Base-by-base conservation (phyloP, 2,888 invertebrate species). In the Sphecodes monilicornis region DNA sequence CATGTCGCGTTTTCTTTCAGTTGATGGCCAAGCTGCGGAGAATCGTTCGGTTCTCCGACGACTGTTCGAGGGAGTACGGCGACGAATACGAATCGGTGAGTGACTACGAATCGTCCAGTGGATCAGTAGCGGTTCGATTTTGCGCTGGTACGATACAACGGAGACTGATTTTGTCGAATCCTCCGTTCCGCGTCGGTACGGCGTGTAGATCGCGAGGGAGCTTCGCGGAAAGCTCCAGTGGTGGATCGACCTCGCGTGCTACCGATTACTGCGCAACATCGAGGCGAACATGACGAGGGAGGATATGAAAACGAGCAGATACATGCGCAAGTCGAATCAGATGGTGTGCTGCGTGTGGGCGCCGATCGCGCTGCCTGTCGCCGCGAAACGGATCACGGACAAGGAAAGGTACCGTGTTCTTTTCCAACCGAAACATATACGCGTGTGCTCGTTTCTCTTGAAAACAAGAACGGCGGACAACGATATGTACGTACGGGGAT, bases 21-120 rank as follows among this genome's bases (percentile, higher is more conserved):
- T 94, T 96, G 91, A 87, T 96, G 69, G 94, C 94, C 68, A 95
- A 96, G 93, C 89, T 96, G 6, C 96, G 96, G 80, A 95, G 95
- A 6, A 94, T 96, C 4, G 95, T 96, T 1, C 94, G 95, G 0
- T 95, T 95, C 66, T 94, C 95, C 0, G 68, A 92, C 95, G 36
- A 93, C 11, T 95, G 93, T 32, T 94, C 95, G 0, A 85, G 93
- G 0, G 84, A 91, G 5, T 95, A 95, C 80, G 92, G 95, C 0
- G 88, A 94, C 1, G 95, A 95, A 69, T 96, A 95, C 83, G 95
- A 95, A 83, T 95, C 95, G 94, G 96, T 96, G 90, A 80, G 88
- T 79, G 46, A 1, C 8, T n/a, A n/a, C n/a, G n/a, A n/a, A n/a
- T n/a, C n/a, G n/a, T 54, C n/a, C n/a, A 10, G n/a, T n/a, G 50